Percentiles rank a stretch among this genome's conserved stretches.
Conservation (phyloP, 1,140 invertebrate species). For the Nomia melanderi region DNA sequence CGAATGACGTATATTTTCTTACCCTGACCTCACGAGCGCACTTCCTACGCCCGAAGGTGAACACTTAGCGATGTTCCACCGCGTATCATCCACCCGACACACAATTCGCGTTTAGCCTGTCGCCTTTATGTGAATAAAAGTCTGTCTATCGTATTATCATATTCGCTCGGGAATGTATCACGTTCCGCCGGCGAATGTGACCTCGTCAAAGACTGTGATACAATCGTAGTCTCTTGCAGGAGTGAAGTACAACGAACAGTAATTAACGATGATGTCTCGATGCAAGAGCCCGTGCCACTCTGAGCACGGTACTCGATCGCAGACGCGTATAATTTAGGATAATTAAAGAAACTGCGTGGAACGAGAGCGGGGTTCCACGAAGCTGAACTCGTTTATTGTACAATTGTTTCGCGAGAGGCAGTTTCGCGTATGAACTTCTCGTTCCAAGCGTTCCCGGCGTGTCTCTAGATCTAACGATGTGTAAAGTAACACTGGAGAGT, state of each 20-base stretch:
- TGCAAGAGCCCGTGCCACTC: not conserved
- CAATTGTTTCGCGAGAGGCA: not conserved
- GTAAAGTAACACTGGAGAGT: not conserved
- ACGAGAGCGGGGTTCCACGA: not conserved
- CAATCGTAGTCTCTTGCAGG: conserved; percentile 59
- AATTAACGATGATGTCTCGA: conserved; percentile 38
- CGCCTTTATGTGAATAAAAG: conserved; percentile 30
- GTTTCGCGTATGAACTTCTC: not conserved
- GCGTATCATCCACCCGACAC: conserved; percentile 16
- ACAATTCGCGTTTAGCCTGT: conserved; percentile 19
- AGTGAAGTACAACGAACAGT: conserved; percentile 62
- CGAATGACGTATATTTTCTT: too few species aligned
- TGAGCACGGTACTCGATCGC: not conserved
- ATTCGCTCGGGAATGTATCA: conserved; percentile 3
- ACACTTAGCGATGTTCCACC: conserved; percentile 1
- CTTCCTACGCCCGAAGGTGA: conserved; percentile 12
- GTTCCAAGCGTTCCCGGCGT: not conserved
- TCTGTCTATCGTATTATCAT: conserved; percentile 44
- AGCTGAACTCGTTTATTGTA: not conserved
- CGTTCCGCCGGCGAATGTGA: conserved; percentile 34
- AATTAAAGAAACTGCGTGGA: not conserved
- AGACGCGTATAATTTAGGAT: conserved; percentile 17
- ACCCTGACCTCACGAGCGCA: too few species aligned
- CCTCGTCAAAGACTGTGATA: conserved; percentile 64
- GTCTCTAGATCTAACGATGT: not conserved